Evolutionary conservation across 1,140 invertebrate genomes (phyloP), one percentile per base, ranked within the genome.

Genomic region (Glossosoma conforme): DNA sequence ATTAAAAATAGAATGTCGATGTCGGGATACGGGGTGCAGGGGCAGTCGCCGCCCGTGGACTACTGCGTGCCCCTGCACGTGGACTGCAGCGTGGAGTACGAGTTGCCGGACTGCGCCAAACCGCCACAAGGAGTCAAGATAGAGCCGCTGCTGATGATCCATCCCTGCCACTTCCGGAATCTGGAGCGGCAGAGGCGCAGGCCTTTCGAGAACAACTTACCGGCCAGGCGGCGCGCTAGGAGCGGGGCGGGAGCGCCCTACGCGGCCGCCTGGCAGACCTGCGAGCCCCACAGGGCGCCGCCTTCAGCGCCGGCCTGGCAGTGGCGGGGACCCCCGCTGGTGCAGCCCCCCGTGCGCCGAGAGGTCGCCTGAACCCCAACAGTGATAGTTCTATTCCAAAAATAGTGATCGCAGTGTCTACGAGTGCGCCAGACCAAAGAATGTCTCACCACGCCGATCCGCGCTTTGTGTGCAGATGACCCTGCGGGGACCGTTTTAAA

Each of bases 1-100:
- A 35, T 17, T 30, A 52, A 46, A 22, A 15, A 17, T 21, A 44
- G 18, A 19, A 44, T 48, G 37, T 37, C 24, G 41, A 47, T 47
- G 36, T 53, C 51, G 51, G 40, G 46, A 18, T 49, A 52, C 36
- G 20, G 19, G 25, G 42, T 52, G 20, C n/a, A n/a, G n/a, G 13
- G 40, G 30, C 21, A 28, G 22, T 21, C 42, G 30, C 45, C 56
- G 47, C 14, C 62, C 62, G 44, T 67, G 72, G 83, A 86, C 62
- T 87, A 83, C 63, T 79, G 77, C 47, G 77, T 81, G 59, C 83
- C 84, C 22, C 67, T 87, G 54, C 82, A 84, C 66, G 84, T 87
- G 24, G 84, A 86, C 62, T 86, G 84, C 66, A 85, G 83, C 66
- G 83, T 87, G 20, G 84, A 87, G 62, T 87, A 86, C 70, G 84